Evolutionary conservation across 2,888 invertebrate species (phyloP), one percentile per base, ranked within the genome.

Genomic region (Cryptus armator): DNA sequence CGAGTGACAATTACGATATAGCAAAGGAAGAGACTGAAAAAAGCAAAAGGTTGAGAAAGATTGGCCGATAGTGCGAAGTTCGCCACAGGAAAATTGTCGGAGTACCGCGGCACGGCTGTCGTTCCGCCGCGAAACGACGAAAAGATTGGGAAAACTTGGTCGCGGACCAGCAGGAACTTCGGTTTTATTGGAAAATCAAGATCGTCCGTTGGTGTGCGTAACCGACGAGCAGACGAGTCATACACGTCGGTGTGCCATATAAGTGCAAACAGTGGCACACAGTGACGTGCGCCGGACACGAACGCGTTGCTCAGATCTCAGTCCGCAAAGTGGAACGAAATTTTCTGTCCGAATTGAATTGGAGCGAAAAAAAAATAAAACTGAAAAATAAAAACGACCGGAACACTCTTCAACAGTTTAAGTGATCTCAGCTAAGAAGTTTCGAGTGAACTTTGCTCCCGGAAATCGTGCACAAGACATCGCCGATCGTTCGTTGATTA

Each of bases 151-250:
- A 84, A 84, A 87, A 88, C 67, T 84, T 80, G 81, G 77, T 84
- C 68, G 53, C 64, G 48, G 59, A 32, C 51, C 68, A 59, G 72
- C 75, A 86, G 87, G 74, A 84, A 84, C 84, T 88, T 89, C 78
- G 64, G 64, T 72, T 89, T 89, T 88, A 89, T 89, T 83, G 86
- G 87, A 80, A 84, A 89, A 86, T 83, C 71, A 66, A 66, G 76
- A 24, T 81, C 56, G 10, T 72, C 59, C 81, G 64, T 53, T 75
- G 82, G 59, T 85, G 67, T 83, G 74, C 74, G 67, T 81, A 44
- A 53, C 53, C 10, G 56, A 24, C 3, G 43, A 78, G 24, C 37
- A n/a, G 43, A 29, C 59, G 59, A 77, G 59, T 19, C 48, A 71
- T 53, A 76, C 74, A 79, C 16, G 53, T 24, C 74, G 32, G 64